phyloP scores from a whole-genome alignment of 37 sponge, comb jelly and placozoan species.

The Chondrosia reniformis region DNA sequence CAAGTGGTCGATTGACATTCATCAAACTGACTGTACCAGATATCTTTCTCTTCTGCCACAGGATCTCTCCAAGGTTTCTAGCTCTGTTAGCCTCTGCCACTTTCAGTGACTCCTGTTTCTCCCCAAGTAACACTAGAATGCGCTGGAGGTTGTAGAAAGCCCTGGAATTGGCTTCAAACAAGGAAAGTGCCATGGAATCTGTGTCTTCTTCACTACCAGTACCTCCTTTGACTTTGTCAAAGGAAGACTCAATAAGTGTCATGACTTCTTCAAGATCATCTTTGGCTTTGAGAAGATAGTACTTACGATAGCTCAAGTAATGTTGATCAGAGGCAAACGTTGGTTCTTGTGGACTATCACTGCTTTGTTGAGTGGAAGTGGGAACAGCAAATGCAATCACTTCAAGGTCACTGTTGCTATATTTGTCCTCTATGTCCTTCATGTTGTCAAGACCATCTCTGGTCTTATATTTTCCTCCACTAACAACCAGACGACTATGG shows the following conservation, averaged over 20 bases:
- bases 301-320: not conserved
- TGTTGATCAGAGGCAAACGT: not conserved
- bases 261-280: conserved; percentile 46
- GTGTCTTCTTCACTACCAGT: conserved; percentile 40
- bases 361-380: too few relatives aligned
- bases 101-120: conserved; percentile 30
- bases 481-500: not conserved
- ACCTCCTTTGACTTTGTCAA: conserved; percentile 52
- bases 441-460: not conserved
- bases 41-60: conserved; percentile 43
- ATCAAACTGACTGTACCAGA: not conserved
- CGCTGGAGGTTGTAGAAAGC: conserved; percentile 61
- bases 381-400: too few relatives aligned
- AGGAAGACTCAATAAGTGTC: conserved; percentile 24
- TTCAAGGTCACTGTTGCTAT: too few relatives aligned
- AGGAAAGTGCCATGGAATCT: conserved; percentile 43
- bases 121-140: conserved; percentile 32
- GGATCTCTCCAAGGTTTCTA: conserved; percentile 65
- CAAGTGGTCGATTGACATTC: conserved; percentile 29
- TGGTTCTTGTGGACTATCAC: not conserved
- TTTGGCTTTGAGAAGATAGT: conserved; percentile 17
- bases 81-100: conserved; percentile 60
- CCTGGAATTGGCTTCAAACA: conserved; percentile 58
- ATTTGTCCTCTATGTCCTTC: not conserved
- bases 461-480: not conserved